Evolutionary conservation across 2,113 vertebrate genomes (phyloP).

Genomic region (Ailuropoda melanoleuca): DNA sequence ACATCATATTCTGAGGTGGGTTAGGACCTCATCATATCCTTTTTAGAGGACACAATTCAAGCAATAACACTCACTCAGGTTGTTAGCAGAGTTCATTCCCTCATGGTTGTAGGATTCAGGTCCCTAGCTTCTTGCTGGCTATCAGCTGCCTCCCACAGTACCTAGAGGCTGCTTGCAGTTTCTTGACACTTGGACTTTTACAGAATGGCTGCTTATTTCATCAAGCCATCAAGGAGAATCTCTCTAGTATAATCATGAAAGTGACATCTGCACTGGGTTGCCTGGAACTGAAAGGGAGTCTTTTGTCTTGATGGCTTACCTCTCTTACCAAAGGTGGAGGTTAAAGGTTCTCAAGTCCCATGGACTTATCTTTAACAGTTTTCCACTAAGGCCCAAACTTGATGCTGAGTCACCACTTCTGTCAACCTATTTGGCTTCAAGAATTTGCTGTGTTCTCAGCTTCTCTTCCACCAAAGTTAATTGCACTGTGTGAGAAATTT

Average conservation of each 20-base stretch:
- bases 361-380: neutral
- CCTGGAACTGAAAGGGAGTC: neutral
- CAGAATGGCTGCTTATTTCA: neutral
- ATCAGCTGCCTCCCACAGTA: neutral
- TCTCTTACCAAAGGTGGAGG: neutral
- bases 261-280: neutral
- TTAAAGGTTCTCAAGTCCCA: neutral
- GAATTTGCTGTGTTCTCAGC: neutral
- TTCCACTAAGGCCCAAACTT: neutral
- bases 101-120: neutral
- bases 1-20: neutral
- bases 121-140: neutral
- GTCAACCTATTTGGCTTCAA: neutral
- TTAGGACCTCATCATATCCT: neutral
- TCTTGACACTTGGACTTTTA: neutral
- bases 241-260: neutral
- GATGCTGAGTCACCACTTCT: neutral
- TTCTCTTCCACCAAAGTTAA: neutral
- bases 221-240: neutral
- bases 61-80: neutral
- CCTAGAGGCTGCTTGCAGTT: neutral
- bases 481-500: conserved; percentile 2
- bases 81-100: neutral
- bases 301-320: neutral
- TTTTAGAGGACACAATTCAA: neutral